phyloP scores from a whole-genome alignment of 2,797 vertebrate genomes.

The Tinamus major region DNA sequence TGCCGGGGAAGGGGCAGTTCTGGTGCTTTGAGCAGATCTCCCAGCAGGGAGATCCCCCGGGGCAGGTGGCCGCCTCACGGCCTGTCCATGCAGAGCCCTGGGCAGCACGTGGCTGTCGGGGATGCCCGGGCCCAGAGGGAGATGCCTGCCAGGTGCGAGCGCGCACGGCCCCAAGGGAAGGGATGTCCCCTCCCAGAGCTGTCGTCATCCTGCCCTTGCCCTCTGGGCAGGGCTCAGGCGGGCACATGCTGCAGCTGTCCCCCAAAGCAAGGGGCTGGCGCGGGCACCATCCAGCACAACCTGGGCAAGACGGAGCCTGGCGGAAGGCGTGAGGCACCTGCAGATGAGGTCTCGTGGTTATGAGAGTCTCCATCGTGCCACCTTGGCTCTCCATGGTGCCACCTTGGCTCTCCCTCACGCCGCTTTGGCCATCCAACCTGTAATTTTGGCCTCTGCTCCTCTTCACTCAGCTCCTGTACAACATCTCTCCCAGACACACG shows the following conservation, averaged over 20 bases:
- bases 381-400: not conserved
- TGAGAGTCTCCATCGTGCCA: not conserved
- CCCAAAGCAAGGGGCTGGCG: rapidly evolving
- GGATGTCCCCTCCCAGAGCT: rapidly evolving
- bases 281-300: rapidly evolving
- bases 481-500: rapidly evolving
- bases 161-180: rapidly evolving
- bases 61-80: not conserved
- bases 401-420: not conserved
- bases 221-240: not conserved
- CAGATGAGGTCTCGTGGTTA: not conserved
- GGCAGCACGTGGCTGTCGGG: not conserved
- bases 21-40: not conserved
- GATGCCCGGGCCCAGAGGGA: rapidly evolving
- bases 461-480: not conserved
- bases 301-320: not conserved
- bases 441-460: not conserved
- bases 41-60: not conserved
- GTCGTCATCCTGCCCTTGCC: rapidly evolving
- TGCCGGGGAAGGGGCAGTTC: not conserved
- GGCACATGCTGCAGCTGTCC: not conserved
- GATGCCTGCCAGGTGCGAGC: not conserved
- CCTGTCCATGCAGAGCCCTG: rapidly evolving
- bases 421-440: not conserved
- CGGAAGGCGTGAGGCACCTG: not conserved